Base-by-base conservation (phyloP, 2,113 vertebrate species). In the Phoenicopterus ruber region DNA sequence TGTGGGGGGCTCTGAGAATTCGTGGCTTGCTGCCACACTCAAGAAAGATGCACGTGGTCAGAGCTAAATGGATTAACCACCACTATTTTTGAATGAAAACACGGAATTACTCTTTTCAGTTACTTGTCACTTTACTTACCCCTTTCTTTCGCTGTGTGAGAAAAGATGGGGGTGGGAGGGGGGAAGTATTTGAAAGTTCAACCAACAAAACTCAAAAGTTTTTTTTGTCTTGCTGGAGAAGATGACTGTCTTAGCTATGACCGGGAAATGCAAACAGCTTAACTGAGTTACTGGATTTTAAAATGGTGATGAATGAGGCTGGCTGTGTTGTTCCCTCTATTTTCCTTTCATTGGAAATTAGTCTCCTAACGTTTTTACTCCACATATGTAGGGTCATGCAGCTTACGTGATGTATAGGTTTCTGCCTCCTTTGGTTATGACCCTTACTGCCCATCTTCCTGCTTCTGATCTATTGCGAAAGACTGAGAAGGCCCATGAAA, bases 391-490 rank as follows among this genome's bases (percentile, higher is more conserved):
- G 29, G 46, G 10, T 89, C 29, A 7, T 2, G 0, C 20, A 79
- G 69, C 29, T 81, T 72, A 69, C 0, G 0, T 55, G n/a, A 42
- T 14, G 11, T 57, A 18, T 0, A 38, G 18, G 6, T 67, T 72
- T 84, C 69, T 92, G 40, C 3, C 13, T 3, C 3, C 19, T 71
- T 70, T 65, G 44, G 4, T 32, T 54, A 10, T 61, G 70, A 90
- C 22, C 1, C 1, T 77, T 58, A 22, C 26, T 82, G 63, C 32
- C 11, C 6, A 2, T 71, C 54, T 62, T 77, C 19, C 34, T 76
- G 11, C 46, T 85, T 93, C 44, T 83, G 31, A 36, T 36, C n/a
- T 62, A 17, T 34, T 18, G 12, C 8, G 72, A 79, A 93, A 81
- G 38, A 57, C 36, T 42, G 32, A 69, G 34, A 4, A 3, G 10